Percentiles rank a stretch among this genome's conserved stretches.
Evolutionary conservation across 2,113 vertebrate genomes (phyloP).

Genomic region (Corydoras maculifer): DNA sequence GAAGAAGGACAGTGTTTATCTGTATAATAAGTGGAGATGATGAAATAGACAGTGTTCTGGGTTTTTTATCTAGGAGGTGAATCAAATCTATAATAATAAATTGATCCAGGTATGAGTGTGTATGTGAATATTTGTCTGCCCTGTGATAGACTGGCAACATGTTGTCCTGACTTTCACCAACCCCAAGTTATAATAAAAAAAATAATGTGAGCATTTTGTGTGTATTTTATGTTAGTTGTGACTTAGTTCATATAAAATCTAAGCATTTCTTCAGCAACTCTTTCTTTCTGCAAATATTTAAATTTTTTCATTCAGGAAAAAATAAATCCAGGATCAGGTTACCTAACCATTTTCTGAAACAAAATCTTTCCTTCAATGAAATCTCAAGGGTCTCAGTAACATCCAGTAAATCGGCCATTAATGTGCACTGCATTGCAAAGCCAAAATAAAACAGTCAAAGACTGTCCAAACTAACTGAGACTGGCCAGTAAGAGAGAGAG

Average conservation of each 20-base stretch:
- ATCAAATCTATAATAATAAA: too few species aligned
- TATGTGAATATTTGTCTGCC: too few species aligned
- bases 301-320: slow-evolving; percentile 35
- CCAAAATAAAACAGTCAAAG: slow-evolving; percentile 53
- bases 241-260: neutral
- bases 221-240: neutral
- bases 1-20: too few species aligned
- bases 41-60: too few species aligned
- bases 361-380: slow-evolving; percentile 51
- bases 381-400: slow-evolving; percentile 47
- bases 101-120: too few species aligned
- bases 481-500: slow-evolving; percentile 58
- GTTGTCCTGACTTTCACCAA: too few species aligned
- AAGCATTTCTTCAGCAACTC: neutral
- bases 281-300: slow-evolving; percentile 31
- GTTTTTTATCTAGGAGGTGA: too few species aligned
- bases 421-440: slow-evolving; percentile 54
- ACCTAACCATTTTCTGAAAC: slow-evolving; percentile 47
- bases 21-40: too few species aligned
- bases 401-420: slow-evolving; percentile 58
- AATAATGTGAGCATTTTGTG: too few species aligned
- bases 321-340: slow-evolving; percentile 38
- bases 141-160: too few species aligned
- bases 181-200: too few species aligned
- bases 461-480: slow-evolving; percentile 51